Evolutionary conservation across 2,888 invertebrate species (phyloP).

Genomic region (Tetranychus truncatus): DNA sequence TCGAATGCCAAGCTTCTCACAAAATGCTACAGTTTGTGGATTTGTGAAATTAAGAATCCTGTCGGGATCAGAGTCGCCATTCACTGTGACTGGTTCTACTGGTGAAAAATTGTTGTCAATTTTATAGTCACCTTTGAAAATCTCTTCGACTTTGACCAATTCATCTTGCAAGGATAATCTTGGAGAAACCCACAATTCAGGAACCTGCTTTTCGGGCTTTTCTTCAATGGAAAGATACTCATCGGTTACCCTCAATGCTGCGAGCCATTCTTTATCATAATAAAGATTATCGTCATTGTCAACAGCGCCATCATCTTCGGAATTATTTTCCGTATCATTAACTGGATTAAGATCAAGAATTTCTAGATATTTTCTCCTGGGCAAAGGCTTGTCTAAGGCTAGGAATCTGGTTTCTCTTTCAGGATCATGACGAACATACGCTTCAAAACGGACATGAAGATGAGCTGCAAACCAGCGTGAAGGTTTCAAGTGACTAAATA

Average conservation of each 20-base stretch:
- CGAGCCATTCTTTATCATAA: slow-evolving; percentile 86
- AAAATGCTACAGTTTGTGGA: slow-evolving; percentile 38
- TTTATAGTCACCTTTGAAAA: slow-evolving; percentile 47
- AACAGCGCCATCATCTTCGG: background rate
- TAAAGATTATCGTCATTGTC: slow-evolving; percentile 34
- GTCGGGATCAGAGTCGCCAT: slow-evolving; percentile 15
- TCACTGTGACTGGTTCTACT: slow-evolving; percentile 12
- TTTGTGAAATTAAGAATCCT: slow-evolving; percentile 30
- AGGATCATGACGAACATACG: slow-evolving; percentile 32
- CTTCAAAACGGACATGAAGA: slow-evolving; percentile 85
- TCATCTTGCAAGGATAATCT: slow-evolving; percentile 44
- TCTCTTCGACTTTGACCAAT: slow-evolving; percentile 42
- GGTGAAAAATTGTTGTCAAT: slow-evolving; percentile 61
- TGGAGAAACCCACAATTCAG: background rate
- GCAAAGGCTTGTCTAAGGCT: slow-evolving; percentile 89
- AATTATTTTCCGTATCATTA: background rate
- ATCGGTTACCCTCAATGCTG: slow-evolving; percentile 67
- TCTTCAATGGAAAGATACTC: slow-evolving; percentile 51
- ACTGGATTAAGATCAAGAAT: slow-evolving; percentile 34
- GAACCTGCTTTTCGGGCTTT: background rate
- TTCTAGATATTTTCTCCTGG: slow-evolving; percentile 69
- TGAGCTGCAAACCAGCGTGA: slow-evolving; percentile 92
- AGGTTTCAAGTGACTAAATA: slow-evolving; percentile 61
- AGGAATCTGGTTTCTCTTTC: slow-evolving; percentile 54
- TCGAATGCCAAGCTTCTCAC: slow-evolving; percentile 45